A percentile compares a stretch with the other conserved stretches of the same genome.
Conservation (phyloP, 2,888 invertebrate species). For the Catocala sponsa region DNA sequence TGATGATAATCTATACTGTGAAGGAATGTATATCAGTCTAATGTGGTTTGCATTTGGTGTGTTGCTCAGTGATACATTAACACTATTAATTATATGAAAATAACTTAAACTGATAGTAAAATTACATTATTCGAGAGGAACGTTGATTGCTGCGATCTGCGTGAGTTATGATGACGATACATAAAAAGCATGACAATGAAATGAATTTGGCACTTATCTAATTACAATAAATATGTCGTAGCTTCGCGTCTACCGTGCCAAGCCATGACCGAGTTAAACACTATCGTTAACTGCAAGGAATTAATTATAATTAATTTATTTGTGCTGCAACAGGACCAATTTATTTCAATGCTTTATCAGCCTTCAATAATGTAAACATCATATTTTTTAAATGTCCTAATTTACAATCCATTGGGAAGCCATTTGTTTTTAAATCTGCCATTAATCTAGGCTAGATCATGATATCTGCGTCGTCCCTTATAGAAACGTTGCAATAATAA, state of each 20-base stretch:
- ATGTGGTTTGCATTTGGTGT: slow-evolving; percentile 61
- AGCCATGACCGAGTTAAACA: slow-evolving; percentile 31
- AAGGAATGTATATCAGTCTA: slow-evolving; percentile 75
- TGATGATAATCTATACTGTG: slow-evolving; percentile 40
- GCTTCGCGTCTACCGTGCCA: slow-evolving; percentile 41
- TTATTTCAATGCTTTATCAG: slow-evolving; percentile 10
- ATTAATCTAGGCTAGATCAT: slow-evolving; percentile 21
- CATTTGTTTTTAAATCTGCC: slow-evolving; percentile 30
- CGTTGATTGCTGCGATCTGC: slow-evolving; percentile 56
- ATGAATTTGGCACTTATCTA: slow-evolving; percentile 71
- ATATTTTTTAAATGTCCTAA: slow-evolving; percentile 19
- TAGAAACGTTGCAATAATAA: slow-evolving; percentile 28
- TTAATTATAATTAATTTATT: slow-evolving; percentile 18
- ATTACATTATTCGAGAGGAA: slow-evolving; percentile 68
- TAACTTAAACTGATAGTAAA: slow-evolving; percentile 53
- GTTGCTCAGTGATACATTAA: slow-evolving; percentile 53
- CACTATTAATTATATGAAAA: slow-evolving; percentile 46
- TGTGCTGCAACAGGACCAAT: slow-evolving; percentile 41
- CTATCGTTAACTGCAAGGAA: slow-evolving; percentile 17
- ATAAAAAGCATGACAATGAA: slow-evolving; percentile 56
- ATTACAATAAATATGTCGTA: slow-evolving; percentile 46
- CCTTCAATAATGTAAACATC: slow-evolving; percentile 13
- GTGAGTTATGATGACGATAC: slow-evolving; percentile 39
- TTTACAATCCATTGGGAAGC: slow-evolving; percentile 24
- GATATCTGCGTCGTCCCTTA: slow-evolving; percentile 27